phyloP scores from a whole-genome alignment of 2,113 vertebrate genomes.

The Rattus rattus region DNA sequence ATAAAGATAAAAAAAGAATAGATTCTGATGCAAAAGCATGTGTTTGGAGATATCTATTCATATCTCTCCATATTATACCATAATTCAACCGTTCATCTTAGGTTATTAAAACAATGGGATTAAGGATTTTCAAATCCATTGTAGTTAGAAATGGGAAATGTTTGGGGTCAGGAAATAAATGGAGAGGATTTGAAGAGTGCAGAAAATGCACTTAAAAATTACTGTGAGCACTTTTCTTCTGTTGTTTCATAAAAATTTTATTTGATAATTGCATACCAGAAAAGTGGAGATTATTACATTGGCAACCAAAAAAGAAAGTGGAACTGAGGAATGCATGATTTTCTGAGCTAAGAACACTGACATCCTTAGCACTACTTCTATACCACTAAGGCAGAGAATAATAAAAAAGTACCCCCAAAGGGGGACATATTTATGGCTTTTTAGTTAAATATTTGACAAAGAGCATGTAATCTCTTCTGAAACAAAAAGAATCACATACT shows the following conservation, averaged over 20 bases:
- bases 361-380: neutral
- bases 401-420: neutral
- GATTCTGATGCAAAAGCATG: neutral
- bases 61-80: neutral
- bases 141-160: conserved; percentile 7
- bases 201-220: conserved; percentile 57
- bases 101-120: conserved; percentile 57
- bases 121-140: conserved; percentile 40
- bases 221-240: conserved; percentile 38
- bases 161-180: conserved; percentile 49
- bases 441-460: conserved; percentile 64
- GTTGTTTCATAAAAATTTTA: neutral
- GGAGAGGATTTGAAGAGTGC: neutral
- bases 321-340: neutral
- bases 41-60: neutral
- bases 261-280: conserved; percentile 30
- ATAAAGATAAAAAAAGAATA: neutral
- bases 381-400: neutral
- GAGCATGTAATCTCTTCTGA: conserved; percentile 73
- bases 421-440: conserved; percentile 56
- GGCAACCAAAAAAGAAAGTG: too few species aligned
- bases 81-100: neutral
- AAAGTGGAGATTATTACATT: neutral
- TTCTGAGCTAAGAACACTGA: neutral
- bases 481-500: conserved; percentile 56